Base-by-base conservation (phyloP, 2,113 vertebrate genomes). In the Antennarius striatus region DNA sequence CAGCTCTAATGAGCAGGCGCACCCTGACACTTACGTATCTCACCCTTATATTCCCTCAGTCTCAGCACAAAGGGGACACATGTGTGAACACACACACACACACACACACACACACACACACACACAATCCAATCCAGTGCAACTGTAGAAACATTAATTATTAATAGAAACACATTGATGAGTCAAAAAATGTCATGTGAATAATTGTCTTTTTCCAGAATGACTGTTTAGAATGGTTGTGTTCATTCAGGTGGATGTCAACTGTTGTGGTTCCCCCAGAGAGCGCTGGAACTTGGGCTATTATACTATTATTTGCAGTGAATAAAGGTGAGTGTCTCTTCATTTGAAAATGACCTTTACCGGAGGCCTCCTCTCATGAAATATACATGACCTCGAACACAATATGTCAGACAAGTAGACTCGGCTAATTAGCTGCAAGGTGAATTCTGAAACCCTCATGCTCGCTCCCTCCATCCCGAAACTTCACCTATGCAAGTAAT, bases 301-400 rank as follows among this genome's bases (percentile, higher is more conserved):
- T 84, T 75, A 78, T 71, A 80, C 80, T 76, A 68, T 80, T 83
- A 75, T 71, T 73, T 79, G 58, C 71, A 58, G 78, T 79, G 84
- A 91, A 88, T 87, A 88, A 88, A 82, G 81, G 78, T 88, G 42
- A 84, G 86, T 88, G 85, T 87, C 81, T 88, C 80, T 81, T 79
- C 74, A 88, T 87, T 85, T 82, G 64, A 87, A 80, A 86, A 85
- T 91, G 79, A 88, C 85, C 87, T 92, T 91, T 90, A 80, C 63
- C 65, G 69, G 82, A 84, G 80, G 82, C 64, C 79, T 73, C 75
- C 43, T 77, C 79, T 90, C 76, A 89, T 91, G 86, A 89, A 90
- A 89, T 84, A 89, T 89, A 84, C 84, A 89, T 92, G 84, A 85
- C 73, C 82, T 81, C 61, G 73, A 86, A 76, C 80, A 83, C 87